phyloP scores from a whole-genome alignment of 37 sponge, comb jelly and placozoan species.

The Mnemiopsis leidyi region DNA sequence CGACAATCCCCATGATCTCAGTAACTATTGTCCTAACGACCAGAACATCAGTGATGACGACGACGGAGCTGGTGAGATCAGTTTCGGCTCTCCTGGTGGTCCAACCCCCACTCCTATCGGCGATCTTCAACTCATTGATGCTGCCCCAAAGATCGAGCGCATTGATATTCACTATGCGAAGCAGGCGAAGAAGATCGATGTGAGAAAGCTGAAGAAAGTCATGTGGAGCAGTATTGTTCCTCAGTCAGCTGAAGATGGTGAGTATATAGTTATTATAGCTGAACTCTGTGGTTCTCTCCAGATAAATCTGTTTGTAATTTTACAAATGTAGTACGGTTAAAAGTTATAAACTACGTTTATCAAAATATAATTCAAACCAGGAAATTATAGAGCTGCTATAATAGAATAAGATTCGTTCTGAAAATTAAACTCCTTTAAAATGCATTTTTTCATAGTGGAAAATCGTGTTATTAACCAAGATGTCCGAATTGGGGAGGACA shows the following conservation, averaged over 20 bases:
- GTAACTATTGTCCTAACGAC: conserved; percentile 71
- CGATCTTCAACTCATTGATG: not conserved
- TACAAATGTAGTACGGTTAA: no score
- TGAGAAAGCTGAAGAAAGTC: conserved; percentile 77
- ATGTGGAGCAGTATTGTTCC: conserved; percentile 78
- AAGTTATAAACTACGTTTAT: no score
- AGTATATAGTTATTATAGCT: no score
- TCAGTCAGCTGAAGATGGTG: not conserved
- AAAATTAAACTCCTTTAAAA: no score
- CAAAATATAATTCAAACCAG: no score
- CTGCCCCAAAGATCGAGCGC: conserved; percentile 69
- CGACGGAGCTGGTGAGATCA: not conserved
- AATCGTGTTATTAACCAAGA: not conserved
- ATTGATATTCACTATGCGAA: conserved; percentile 78
- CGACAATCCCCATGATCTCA: conserved; percentile 73
- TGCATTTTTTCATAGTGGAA: no score
- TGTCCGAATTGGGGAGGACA: not conserved
- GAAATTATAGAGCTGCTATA: no score
- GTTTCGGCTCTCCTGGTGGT: not conserved
- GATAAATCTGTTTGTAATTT: no score
- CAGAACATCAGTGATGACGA: conserved; percentile 57
- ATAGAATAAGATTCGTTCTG: no score
- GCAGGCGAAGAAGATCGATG: conserved; percentile 79
- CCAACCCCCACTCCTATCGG: not conserved
- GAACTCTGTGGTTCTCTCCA: no score